A percentile compares a stretch with the other conserved stretches of the same genome.
Conservation (phyloP, 1,140 invertebrate genomes). For the Pseudomyrmex gracilis region DNA sequence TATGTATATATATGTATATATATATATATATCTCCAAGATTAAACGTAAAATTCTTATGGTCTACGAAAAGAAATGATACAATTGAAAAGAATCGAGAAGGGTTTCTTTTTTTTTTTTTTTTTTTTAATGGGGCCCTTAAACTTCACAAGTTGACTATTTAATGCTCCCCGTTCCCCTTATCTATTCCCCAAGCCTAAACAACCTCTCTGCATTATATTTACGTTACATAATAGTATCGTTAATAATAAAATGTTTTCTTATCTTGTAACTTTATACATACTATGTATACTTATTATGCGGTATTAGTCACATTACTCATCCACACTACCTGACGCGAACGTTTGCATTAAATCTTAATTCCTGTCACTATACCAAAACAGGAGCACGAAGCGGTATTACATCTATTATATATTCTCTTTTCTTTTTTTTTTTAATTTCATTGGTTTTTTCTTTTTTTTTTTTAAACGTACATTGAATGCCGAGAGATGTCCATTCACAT, state of each 20-base stretch:
- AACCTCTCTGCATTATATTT: slow-evolving; percentile 80
- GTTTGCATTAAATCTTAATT: slow-evolving; percentile 76
- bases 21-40: slow-evolving; percentile 26
- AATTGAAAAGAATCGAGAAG: slow-evolving; percentile 56
- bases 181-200: slow-evolving; percentile 79
- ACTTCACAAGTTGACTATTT: slow-evolving; percentile 47
- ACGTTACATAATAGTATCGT: slow-evolving; percentile 83
- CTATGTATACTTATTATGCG: slow-evolving; percentile 86
- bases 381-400: slow-evolving; percentile 69
- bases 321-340: slow-evolving; percentile 80
- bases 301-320: slow-evolving; percentile 83
- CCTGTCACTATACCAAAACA: slow-evolving; percentile 65
- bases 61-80: slow-evolving; percentile 52
- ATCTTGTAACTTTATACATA: slow-evolving; percentile 85
- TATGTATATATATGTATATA: slow-evolving; percentile 19
- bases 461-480: slow-evolving; percentile 70
- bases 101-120: not conserved
- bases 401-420: slow-evolving; percentile 45
- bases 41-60: slow-evolving; percentile 36
- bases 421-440: slow-evolving; percentile 16
- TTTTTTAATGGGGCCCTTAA: slow-evolving; percentile 31
- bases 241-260: slow-evolving; percentile 85
- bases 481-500: slow-evolving; percentile 67
- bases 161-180: slow-evolving; percentile 72
- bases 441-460: too few species aligned